phyloP scores from a whole-genome alignment of 2,888 invertebrate species.

The Congeria kusceri region DNA sequence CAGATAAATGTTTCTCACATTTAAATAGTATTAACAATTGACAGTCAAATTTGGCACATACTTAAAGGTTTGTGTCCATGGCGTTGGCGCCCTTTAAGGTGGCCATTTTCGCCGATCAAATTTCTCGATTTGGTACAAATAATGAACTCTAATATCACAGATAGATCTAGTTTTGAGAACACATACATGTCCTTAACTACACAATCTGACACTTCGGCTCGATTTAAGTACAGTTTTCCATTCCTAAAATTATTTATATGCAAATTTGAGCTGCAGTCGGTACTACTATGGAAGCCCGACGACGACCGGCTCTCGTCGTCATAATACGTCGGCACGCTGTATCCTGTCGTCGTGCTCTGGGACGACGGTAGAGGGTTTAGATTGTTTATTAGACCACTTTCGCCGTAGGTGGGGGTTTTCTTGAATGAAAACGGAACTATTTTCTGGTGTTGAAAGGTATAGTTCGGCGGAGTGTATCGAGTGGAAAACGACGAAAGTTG shows the following conservation, averaged over 20 bases:
- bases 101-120: background rate
- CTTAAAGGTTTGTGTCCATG: background rate
- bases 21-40: no score
- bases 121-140: no score
- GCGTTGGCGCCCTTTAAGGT: background rate
- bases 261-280: slow-evolving; percentile 50
- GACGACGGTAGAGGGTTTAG: slow-evolving; percentile 19
- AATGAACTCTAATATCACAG: no score
- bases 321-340: slow-evolving; percentile 55
- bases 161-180: no score
- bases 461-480: slow-evolving; percentile 20
- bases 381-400: slow-evolving; percentile 17
- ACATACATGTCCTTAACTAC: slow-evolving; percentile 41
- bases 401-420: slow-evolving; percentile 27
- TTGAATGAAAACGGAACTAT: slow-evolving; percentile 63
- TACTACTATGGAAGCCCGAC: slow-evolving; percentile 62
- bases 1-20: no score
- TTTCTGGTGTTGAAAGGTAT: slow-evolving; percentile 38
- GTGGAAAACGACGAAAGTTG: slow-evolving; percentile 53
- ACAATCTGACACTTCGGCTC: slow-evolving; percentile 49
- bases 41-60: no score
- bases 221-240: slow-evolving; percentile 39
- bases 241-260: slow-evolving; percentile 34
- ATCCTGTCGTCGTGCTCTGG: slow-evolving; percentile 16
- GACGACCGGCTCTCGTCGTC: slow-evolving; percentile 55